phyloP scores from a whole-genome alignment of 2,797 vertebrate genomes.

The Myripristis murdjan region DNA sequence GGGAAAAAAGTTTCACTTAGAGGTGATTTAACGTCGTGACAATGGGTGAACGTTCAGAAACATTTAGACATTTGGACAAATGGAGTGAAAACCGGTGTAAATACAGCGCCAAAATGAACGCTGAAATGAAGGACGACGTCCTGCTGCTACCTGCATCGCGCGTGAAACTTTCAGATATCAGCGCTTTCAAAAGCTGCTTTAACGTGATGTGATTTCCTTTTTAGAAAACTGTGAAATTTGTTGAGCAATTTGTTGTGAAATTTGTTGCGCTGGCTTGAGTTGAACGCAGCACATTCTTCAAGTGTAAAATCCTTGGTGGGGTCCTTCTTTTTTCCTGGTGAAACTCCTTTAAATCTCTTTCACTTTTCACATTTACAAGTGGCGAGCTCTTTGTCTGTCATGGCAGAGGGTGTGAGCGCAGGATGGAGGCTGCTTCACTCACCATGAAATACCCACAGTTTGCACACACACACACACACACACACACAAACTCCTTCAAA shows the following conservation, averaged over 20 bases:
- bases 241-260: too few relatives aligned
- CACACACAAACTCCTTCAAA: conserved; percentile 42
- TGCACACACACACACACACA: background rate
- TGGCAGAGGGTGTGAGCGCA: background rate
- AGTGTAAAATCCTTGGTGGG: background rate
- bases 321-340: background rate
- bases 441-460: background rate
- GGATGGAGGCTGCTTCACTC: background rate
- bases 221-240: background rate
- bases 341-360: conserved; percentile 5
- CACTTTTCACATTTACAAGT: background rate
- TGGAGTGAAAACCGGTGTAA: too few relatives aligned
- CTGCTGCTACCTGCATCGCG: too few relatives aligned
- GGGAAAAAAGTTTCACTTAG: background rate
- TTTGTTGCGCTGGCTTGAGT: too few relatives aligned
- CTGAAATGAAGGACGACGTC: too few relatives aligned
- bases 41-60: background rate
- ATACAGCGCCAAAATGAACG: too few relatives aligned
- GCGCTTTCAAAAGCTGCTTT: too few relatives aligned
- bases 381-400: too few relatives aligned
- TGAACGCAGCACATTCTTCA: too few relatives aligned
- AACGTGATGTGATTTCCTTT: too few relatives aligned
- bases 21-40: background rate
- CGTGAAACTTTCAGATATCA: background rate
- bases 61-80: too few relatives aligned